These are phyloP conservation scores for Rhea pennata DNA, from an alignment of 2,113 vertebrate species.

Conservation along the genomic window DNA sequence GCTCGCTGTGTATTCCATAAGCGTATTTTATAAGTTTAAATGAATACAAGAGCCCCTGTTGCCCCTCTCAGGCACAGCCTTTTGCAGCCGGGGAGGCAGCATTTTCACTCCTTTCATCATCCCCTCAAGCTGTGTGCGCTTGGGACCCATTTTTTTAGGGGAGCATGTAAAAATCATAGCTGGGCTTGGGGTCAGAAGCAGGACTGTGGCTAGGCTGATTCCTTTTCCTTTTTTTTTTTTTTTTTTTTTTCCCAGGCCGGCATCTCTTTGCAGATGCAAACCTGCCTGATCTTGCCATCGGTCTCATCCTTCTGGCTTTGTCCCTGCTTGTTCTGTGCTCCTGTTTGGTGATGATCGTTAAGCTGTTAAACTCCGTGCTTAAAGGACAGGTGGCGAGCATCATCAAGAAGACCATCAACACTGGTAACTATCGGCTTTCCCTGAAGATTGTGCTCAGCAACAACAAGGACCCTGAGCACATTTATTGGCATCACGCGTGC, in stretches of 20 bases:
- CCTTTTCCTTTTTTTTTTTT: neutral
- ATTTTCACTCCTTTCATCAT: neutral
- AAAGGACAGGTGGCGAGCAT: slow-evolving; percentile 90
- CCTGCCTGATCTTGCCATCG: slow-evolving; percentile 86
- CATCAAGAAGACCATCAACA: slow-evolving; percentile 98
- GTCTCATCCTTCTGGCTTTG: slow-evolving; percentile 86
- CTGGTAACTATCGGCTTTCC: slow-evolving; percentile 82
- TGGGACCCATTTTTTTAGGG: neutral
- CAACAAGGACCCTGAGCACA: neutral
- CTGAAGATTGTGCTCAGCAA: neutral
- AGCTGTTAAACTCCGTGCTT: slow-evolving; percentile 94
- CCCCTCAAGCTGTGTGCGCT: neutral
- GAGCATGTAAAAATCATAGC: neutral
- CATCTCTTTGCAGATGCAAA: slow-evolving; percentile 83
- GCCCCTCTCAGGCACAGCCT: neutral
- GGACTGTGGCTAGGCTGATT: neutral
- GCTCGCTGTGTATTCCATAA: neutral
- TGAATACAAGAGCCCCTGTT: neutral
- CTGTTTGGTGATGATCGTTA: slow-evolving; percentile 94
- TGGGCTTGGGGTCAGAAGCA: neutral
- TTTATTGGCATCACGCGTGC: neutral
- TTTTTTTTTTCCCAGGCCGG: slow-evolving; percentile 70
- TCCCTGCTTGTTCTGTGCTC: slow-evolving; percentile 88
- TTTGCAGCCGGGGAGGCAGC: neutral
- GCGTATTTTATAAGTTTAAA: too few species aligned